Conservation (phyloP, 2,888 invertebrate genomes). For the Idaea dimidiata region DNA sequence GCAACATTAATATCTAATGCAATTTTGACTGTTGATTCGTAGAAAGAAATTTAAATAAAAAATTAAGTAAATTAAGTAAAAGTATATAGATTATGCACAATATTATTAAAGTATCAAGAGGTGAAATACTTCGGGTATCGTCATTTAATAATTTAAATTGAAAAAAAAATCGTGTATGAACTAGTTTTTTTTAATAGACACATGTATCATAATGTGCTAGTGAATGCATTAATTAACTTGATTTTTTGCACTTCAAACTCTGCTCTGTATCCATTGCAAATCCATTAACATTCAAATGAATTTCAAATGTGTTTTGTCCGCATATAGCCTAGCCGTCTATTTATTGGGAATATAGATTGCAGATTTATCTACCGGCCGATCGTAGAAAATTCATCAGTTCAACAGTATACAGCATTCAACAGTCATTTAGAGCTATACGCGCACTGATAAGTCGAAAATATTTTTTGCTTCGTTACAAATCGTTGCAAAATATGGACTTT, state of each 20-base stretch:
- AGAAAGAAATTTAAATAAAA: too few relatives aligned
- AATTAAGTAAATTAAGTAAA: too few relatives aligned
- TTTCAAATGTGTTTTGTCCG: neutral
- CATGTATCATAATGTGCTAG: neutral
- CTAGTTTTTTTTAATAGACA: neutral
- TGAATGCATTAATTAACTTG: neutral
- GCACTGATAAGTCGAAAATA: too few relatives aligned
- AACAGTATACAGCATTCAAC: too few relatives aligned
- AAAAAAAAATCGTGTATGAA: too few relatives aligned
- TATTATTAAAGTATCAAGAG: too few relatives aligned
- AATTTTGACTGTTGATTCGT: too few relatives aligned
- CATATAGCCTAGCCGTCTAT: neutral
- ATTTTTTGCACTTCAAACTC: conserved; percentile 14
- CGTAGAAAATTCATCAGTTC: neutral
- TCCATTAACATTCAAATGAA: conserved; percentile 52
- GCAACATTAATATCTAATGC: too few relatives aligned
- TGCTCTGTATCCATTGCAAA: conserved; percentile 41
- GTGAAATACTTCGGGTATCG: neutral
- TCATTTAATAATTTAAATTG: neutral
- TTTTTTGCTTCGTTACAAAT: too few relatives aligned
- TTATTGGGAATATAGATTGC: neutral
- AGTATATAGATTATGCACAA: too few relatives aligned
- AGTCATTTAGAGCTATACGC: too few relatives aligned
- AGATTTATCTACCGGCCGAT: neutral
- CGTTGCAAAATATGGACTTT: too few relatives aligned